Base-by-base conservation (phyloP, 2,888 invertebrate genomes). In the Drosophila borealis region DNA sequence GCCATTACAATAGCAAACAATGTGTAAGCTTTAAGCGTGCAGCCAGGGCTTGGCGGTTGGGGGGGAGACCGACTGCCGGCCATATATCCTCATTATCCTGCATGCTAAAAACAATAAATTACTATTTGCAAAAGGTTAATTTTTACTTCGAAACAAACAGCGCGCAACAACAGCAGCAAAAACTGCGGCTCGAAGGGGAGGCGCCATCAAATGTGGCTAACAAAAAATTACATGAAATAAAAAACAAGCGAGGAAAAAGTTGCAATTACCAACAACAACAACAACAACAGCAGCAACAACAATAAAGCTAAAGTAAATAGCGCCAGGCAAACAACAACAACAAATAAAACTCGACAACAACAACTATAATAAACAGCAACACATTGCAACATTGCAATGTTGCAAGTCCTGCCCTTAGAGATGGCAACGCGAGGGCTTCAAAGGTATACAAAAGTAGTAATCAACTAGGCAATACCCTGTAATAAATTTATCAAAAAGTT, bases 121-220 rank as follows among this genome's bases (percentile, higher is more conserved):
- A 88, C 88, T 88, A 84, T 84, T 88, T 88, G 83, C 83, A 86
- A 88, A 86, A 82, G 80, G 83, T 86, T 88, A 86, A 84, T 84
- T 84, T 86, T 88, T 82, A 88, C 83, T 80, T 50, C 50, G 76
- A 65, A 78, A 59, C 80, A 75, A 76, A 64, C 42, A 53, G 17
- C 63, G 49, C 41, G 49, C 55, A 59, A 41, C 54, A 70, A 48
- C 50, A 55, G 62, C 57, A 51, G 53, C 19, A 57, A 17, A 9
- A 2, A 4, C 25, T 10, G 25, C 10, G 10, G 11, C 17, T 33
- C 2, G 13, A 13, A 50, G 42, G 44, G 14, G 53, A 62, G 67
- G 67, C 72, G 77, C 73, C 75, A 72, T 50, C 56, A 66, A 77
- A 71, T 77, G 67, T 64, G 70, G 73, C 70, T 41, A 57, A 69